Conservation (phyloP, 2,797 vertebrate species). For the Anas bahamensis region DNA sequence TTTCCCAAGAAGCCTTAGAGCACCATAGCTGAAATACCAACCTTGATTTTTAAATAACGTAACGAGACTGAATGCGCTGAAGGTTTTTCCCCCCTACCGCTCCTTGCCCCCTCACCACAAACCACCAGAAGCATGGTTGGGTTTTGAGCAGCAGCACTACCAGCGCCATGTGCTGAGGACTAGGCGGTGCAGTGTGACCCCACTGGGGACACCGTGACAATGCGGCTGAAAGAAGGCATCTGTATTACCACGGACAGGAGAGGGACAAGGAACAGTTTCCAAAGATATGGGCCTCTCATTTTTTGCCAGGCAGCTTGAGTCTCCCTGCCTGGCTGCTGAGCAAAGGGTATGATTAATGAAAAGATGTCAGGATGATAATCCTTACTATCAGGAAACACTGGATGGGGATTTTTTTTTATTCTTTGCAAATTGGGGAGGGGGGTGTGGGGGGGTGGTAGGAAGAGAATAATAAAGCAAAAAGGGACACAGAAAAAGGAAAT, state of each 20-base stretch:
- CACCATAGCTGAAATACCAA: not conserved
- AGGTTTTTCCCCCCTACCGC: not conserved
- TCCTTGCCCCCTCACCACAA: not conserved
- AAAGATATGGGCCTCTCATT: conserved; percentile 48
- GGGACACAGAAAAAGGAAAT: not conserved
- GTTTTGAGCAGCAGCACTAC: not conserved
- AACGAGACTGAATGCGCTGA: not conserved
- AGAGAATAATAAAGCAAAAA: not conserved
- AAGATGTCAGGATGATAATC: conserved; percentile 87
- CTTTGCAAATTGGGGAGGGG: not conserved
- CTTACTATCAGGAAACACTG: conserved; percentile 84
- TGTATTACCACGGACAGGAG: not conserved
- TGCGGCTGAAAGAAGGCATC: not conserved
- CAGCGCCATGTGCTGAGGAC: not conserved
- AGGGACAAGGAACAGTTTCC: not conserved
- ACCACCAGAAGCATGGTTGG: not conserved
- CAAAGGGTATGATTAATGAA: conserved; percentile 90
- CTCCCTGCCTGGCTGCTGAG: conserved; percentile 73
- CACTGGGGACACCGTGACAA: accelerated
- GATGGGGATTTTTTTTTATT: conserved; percentile 8
- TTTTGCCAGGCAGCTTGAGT: conserved; percentile 73
- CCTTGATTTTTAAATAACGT: not conserved
- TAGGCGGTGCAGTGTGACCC: not conserved
- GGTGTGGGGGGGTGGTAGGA: not conserved
- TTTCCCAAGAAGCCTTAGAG: not conserved